phyloP scores from a whole-genome alignment of 2,113 vertebrate genomes.

The Triplophysa tibetana region DNA sequence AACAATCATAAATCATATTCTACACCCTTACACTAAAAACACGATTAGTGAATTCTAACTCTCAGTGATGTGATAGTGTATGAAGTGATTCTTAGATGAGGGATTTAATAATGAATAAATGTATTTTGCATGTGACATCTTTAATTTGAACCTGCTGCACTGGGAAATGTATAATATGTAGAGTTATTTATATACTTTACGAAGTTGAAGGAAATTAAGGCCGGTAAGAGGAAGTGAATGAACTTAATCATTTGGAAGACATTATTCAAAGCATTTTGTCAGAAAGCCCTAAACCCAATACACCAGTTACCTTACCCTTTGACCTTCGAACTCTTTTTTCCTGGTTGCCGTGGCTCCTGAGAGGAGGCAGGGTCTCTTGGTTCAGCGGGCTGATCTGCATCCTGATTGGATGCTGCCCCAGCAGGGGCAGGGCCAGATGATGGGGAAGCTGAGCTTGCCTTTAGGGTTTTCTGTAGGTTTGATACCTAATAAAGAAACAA shows the following conservation, averaged over 20 bases:
- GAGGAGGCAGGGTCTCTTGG: constrained; percentile 84
- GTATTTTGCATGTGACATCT: background rate
- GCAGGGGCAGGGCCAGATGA: constrained; percentile 82
- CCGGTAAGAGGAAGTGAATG: no score
- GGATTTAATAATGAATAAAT: background rate
- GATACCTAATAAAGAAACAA: constrained; percentile 78
- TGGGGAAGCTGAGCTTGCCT: constrained; percentile 83
- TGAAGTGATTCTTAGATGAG: background rate
- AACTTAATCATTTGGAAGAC: no score
- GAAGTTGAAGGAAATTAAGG: no score
- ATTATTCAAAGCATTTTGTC: background rate
- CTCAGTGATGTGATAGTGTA: background rate
- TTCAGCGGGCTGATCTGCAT: constrained; percentile 77
- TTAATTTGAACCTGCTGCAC: background rate
- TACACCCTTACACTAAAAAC: background rate
- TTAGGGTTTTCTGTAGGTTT: constrained; percentile 96
- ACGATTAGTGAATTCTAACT: constrained; percentile 36
- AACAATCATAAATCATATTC: constrained; percentile 17
- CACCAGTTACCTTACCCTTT: constrained; percentile 84
- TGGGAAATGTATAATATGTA: background rate
- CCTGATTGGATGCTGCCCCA: constrained; percentile 84
- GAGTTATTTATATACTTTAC: no score
- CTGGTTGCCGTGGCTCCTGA: constrained; percentile 90
- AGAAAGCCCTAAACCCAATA: background rate
- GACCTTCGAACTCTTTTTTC: constrained; percentile 96